Conservation (phyloP, 1,140 invertebrate species). For the Copidosoma floridanum region DNA sequence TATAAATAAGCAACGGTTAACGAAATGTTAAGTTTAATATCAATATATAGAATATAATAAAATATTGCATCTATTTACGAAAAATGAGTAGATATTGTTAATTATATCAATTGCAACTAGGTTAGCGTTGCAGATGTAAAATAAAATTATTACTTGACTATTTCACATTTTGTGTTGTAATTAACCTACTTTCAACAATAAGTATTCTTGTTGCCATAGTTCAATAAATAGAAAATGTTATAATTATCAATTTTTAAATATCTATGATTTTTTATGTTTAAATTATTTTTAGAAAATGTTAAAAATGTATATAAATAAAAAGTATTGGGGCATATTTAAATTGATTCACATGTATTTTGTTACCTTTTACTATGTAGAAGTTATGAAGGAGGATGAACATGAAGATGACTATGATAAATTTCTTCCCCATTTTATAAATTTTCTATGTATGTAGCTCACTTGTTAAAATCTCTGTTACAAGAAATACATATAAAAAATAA, state of each 20-base stretch:
- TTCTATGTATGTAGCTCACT: slow-evolving; percentile 17
- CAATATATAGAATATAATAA: not conserved
- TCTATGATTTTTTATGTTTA: no score
- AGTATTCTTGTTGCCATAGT: not conserved
- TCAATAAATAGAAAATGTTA: no score
- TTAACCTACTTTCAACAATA: not conserved
- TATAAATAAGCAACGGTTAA: not conserved
- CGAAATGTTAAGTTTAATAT: not conserved
- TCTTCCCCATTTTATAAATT: not conserved
- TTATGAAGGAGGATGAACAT: not conserved
- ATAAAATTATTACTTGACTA: slow-evolving; percentile 3
- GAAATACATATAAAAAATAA: slow-evolving; percentile 9
- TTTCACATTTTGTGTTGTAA: slow-evolving; percentile 1
- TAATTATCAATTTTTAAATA: no score
- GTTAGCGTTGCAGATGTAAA: not conserved
- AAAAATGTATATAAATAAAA: no score
- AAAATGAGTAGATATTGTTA: slow-evolving; percentile 16
- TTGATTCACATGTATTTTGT: slow-evolving; percentile 19
- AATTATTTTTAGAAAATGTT: no score
- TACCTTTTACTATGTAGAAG: slow-evolving; percentile 11
- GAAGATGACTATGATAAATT: slow-evolving; percentile 1
- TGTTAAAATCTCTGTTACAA: slow-evolving; percentile 1
- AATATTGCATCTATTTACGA: not conserved
- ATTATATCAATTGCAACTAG: no score
- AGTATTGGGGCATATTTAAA: no score